Evolutionary conservation across 92 coral and sea anemone species (phyloP).

Genomic region (Pocillopora grandis): DNA sequence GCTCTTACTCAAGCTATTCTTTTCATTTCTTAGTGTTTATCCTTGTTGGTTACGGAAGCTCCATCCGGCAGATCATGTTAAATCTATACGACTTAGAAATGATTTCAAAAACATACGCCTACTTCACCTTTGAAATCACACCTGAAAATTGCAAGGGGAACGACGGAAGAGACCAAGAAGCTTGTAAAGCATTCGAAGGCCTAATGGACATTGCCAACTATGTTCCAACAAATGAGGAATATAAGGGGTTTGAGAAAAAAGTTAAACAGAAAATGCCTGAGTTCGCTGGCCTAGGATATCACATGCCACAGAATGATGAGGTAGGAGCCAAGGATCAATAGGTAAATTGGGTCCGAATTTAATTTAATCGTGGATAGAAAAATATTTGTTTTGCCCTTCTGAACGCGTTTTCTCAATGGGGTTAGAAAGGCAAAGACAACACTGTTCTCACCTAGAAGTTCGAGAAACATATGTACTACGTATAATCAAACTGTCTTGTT

Average conservation of each 20-base stretch:
- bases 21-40: slow-evolving; percentile 54
- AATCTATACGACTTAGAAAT: slow-evolving; percentile 65
- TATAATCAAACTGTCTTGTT: no score
- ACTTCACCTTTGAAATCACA: slow-evolving; percentile 52
- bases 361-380: no score
- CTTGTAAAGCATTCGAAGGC: slow-evolving; percentile 82
- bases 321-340: slow-evolving; percentile 10
- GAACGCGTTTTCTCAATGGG: no score
- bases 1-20: neutral
- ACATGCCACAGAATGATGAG: slow-evolving; percentile 66
- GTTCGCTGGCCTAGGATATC: slow-evolving; percentile 71
- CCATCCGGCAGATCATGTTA: slow-evolving; percentile 67
- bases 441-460: no score
- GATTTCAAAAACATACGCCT: slow-evolving; percentile 66
- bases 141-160: slow-evolving; percentile 56
- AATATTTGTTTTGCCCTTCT: no score
- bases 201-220: slow-evolving; percentile 68
- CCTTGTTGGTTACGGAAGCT: slow-evolving; percentile 62
- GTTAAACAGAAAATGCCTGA: slow-evolving; percentile 84
- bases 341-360: no score
- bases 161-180: slow-evolving; percentile 65
- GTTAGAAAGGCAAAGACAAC: no score
- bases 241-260: slow-evolving; percentile 53
- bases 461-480: no score
- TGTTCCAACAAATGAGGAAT: slow-evolving; percentile 56